These are phyloP conservation scores for Melanotaenia duboulayi DNA, from an alignment of 2,113 vertebrate genomes.

Conservation along the genomic window DNA sequence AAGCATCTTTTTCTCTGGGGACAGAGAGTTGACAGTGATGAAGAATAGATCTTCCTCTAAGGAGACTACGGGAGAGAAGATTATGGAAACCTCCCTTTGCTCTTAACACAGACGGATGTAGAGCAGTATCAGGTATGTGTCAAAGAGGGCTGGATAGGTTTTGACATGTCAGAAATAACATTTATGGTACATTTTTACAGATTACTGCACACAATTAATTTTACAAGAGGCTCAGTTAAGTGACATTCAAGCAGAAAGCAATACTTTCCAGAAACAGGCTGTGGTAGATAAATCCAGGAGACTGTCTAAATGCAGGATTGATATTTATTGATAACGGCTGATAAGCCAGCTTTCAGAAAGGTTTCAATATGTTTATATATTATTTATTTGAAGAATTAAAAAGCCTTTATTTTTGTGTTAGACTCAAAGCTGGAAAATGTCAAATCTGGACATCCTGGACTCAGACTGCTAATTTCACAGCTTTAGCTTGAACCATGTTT, in stretches of 20 bases:
- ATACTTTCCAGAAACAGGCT: slow-evolving; percentile 45
- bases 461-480: background rate
- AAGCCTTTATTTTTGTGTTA: background rate
- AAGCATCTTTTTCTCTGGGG: slow-evolving; percentile 66
- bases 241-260: slow-evolving; percentile 56
- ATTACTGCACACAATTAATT: slow-evolving; percentile 60
- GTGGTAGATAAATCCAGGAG: slow-evolving; percentile 38
- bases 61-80: slow-evolving; percentile 73
- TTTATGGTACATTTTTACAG: slow-evolving; percentile 69
- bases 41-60: slow-evolving; percentile 80
- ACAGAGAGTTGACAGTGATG: slow-evolving; percentile 78
- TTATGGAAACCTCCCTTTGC: slow-evolving; percentile 73
- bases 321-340: slow-evolving; percentile 46
- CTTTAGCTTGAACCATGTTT: too few species aligned
- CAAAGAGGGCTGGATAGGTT: slow-evolving; percentile 57
- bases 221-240: slow-evolving; percentile 52
- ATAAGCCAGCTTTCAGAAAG: slow-evolving; percentile 27
- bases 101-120: slow-evolving; percentile 75
- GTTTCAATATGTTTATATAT: slow-evolving; percentile 10
- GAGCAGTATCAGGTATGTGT: slow-evolving; percentile 76
- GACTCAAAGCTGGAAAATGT: slow-evolving; percentile 8
- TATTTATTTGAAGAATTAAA: slow-evolving; percentile 15
- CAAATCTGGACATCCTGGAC: background rate
- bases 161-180: slow-evolving; percentile 65
- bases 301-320: slow-evolving; percentile 32